Conservation (phyloP, 1,140 invertebrate species). For the Lucilia cuprina region DNA sequence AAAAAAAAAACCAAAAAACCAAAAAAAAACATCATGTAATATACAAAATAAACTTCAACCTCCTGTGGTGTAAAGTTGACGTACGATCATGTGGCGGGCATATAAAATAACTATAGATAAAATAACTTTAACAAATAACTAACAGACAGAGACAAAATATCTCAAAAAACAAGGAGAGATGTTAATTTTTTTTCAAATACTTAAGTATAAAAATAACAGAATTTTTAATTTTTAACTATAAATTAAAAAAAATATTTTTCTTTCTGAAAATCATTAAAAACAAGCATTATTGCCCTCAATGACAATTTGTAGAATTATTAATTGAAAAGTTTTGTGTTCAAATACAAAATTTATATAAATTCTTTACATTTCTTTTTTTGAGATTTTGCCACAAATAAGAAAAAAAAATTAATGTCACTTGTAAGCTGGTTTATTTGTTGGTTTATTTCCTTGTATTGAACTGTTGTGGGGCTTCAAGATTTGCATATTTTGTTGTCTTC, state of each 20-base stretch:
- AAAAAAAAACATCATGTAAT: constrained; percentile 27
- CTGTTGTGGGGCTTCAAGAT: constrained; percentile 18
- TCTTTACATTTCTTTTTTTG: neutral
- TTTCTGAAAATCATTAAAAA: no score
- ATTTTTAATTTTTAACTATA: constrained; percentile 26
- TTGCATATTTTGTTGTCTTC: constrained; percentile 20
- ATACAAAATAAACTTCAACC: constrained; percentile 35
- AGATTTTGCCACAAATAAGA: neutral
- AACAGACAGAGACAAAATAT: neutral
- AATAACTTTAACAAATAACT: neutral
- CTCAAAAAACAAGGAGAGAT: neutral
- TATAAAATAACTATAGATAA: constrained; percentile 25
- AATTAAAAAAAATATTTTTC: neutral
- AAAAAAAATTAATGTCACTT: neutral
- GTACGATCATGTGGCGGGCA: constrained; percentile 33
- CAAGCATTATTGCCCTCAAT: neutral
- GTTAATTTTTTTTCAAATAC: no score
- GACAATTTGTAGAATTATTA: neutral
- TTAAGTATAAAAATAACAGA: neutral
- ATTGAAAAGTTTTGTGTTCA: neutral
- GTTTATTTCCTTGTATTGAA: neutral
- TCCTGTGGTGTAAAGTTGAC: constrained; percentile 34
- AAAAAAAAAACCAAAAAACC: neutral
- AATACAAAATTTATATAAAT: neutral
- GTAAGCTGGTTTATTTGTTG: neutral